A percentile compares a stretch with the other conserved stretches of the same genome.
Evolutionary conservation across 2,797 vertebrate species (phyloP).

Genomic region (Brachyrhaphis roseni): DNA sequence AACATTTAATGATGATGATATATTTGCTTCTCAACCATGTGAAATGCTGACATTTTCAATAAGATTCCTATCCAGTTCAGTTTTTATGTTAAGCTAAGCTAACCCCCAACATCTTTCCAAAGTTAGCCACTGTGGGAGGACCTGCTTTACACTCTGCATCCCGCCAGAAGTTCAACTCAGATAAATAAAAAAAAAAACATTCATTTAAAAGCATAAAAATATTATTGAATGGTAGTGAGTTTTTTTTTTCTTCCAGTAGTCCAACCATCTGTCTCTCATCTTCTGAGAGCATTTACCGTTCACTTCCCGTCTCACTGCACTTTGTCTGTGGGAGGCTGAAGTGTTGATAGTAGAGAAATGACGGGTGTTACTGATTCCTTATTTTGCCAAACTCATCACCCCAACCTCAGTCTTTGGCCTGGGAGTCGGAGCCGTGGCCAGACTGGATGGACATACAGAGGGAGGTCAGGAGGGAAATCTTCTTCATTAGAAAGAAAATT

Average conservation of each 20-base stretch:
- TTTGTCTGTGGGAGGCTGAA: constrained; percentile 49
- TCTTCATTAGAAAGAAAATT: not conserved
- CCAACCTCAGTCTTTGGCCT: not conserved
- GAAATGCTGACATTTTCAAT: too few species aligned
- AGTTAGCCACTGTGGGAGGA: too few species aligned
- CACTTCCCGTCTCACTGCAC: constrained; percentile 44
- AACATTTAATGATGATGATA: too few species aligned
- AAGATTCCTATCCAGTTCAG: not conserved
- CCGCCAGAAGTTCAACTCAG: not conserved
- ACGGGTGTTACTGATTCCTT: not conserved
- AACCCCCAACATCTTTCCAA: not conserved
- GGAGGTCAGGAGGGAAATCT: not conserved
- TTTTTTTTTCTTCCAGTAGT: not conserved
- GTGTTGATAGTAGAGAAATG: not conserved
- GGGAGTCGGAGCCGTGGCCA: not conserved
- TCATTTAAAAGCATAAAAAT: not conserved
- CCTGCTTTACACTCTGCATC: not conserved
- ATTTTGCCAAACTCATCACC: not conserved
- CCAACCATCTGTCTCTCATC: constrained; percentile 4
- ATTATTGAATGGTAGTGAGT: not conserved
- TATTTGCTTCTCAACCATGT: too few species aligned
- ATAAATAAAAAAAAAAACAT: not conserved
- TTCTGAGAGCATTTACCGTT: not conserved
- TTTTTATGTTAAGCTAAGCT: not conserved
- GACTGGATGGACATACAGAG: not conserved